Evolutionary conservation across 2,113 vertebrate genomes (phyloP).

Genomic region (Steatornis caripensis): DNA sequence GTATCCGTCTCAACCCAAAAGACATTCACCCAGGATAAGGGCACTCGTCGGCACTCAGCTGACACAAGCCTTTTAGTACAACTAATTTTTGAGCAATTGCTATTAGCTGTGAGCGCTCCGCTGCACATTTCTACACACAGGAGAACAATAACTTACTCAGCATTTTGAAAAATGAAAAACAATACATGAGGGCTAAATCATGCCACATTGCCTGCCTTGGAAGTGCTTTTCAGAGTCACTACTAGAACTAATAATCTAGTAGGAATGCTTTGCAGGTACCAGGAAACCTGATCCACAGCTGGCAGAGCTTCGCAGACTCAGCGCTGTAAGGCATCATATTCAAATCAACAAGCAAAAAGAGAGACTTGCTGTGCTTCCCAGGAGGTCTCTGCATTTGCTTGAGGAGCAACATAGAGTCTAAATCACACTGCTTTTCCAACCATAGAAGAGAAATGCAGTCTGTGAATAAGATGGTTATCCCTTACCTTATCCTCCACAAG

Average conservation of each 20-base stretch:
- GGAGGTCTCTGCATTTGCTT: not conserved
- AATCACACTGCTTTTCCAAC: not conserved
- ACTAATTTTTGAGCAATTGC: not conserved
- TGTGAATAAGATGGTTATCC: not conserved
- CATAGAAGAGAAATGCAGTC: not conserved
- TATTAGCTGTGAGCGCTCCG: not conserved
- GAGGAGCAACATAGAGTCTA: not conserved
- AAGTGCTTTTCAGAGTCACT: not conserved
- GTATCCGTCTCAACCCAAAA: not conserved
- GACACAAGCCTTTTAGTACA: not conserved
- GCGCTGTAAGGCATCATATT: not conserved
- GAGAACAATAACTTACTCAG: not conserved
- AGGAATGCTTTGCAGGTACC: not conserved
- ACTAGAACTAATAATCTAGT: not conserved
- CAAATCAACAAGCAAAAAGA: not conserved
- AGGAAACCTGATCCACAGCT: not conserved
- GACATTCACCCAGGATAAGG: not conserved
- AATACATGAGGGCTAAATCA: not conserved
- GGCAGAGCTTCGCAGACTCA: not conserved
- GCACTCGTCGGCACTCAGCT: not conserved
- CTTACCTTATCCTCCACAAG: constrained; percentile 95
- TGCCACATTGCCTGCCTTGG: not conserved
- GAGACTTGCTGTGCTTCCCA: not conserved
- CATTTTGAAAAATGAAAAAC: not conserved
- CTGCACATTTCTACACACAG: not conserved